Conservation (phyloP, 1,140 invertebrate species). For the Cyclina sinensis region DNA sequence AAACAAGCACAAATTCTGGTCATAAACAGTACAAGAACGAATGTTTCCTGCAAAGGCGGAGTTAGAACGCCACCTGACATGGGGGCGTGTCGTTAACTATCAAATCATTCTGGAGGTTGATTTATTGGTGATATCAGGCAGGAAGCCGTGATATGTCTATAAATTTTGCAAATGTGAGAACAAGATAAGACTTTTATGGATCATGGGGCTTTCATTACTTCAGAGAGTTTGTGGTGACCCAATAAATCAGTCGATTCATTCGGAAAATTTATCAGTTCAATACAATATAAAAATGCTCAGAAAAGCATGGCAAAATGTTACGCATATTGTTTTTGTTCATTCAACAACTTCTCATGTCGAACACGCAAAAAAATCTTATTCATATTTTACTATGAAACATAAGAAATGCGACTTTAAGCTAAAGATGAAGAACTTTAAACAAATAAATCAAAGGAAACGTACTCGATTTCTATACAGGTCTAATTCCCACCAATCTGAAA, state of each 20-base stretch:
- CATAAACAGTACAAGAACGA: not conserved
- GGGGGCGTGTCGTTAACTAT: not conserved
- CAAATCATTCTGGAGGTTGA: not conserved
- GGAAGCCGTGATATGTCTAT: conserved; percentile 23
- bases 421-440: too few species aligned
- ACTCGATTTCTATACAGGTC: too few species aligned
- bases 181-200: conserved; percentile 47
- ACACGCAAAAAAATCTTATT: too few species aligned
- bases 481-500: too few species aligned
- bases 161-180: conserved; percentile 28
- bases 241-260: conserved; percentile 26
- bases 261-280: not conserved
- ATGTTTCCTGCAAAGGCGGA: conserved; percentile 25
- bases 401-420: too few species aligned
- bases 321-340: too few species aligned
- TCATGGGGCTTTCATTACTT: conserved; percentile 23
- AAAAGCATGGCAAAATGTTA: too few species aligned
- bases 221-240: conserved; percentile 18
- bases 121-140: not conserved
- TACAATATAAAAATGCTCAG: not conserved
- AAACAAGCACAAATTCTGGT: not conserved
- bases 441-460: too few species aligned
- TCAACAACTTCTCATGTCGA: too few species aligned
- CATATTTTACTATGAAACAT: too few species aligned
- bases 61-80: not conserved